Conservation (phyloP, 2,113 vertebrate genomes). For the Pelecanoides urinatrix region DNA sequence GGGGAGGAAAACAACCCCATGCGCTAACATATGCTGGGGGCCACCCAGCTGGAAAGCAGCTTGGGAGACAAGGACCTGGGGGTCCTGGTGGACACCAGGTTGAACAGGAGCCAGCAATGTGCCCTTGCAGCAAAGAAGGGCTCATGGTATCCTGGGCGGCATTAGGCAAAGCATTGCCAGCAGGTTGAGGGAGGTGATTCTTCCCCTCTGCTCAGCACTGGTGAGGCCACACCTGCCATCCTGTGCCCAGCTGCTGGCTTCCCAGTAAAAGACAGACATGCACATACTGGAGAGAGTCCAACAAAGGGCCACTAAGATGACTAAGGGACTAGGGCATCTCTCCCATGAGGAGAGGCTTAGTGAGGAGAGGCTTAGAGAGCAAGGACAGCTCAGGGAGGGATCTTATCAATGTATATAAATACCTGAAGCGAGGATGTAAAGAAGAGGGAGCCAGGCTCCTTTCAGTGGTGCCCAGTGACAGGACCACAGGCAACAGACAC, state of each 20-base stretch:
- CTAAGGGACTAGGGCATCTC: neutral
- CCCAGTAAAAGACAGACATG: neutral
- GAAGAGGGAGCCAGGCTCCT: neutral
- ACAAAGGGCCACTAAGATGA: neutral
- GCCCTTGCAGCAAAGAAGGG: neutral
- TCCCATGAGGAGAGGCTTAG: neutral
- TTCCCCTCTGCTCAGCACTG: neutral
- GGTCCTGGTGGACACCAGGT: neutral
- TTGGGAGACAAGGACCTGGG: neutral
- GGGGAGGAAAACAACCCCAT: neutral
- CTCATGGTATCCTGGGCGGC: neutral
- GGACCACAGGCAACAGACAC: neutral
- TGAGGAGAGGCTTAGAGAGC: neutral
- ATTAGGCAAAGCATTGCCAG: neutral
- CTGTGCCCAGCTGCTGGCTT: neutral
- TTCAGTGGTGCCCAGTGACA: neutral
- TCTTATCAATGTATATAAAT: neutral
- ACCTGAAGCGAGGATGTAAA: neutral
- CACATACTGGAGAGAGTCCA: neutral
- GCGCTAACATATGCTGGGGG: neutral
- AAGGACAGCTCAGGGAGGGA: neutral
- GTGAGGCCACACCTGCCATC: neutral
- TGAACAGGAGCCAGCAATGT: neutral
- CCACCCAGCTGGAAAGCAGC: neutral
- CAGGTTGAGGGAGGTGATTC: neutral